These are phyloP conservation scores for Pachyramphus minor DNA, from an alignment of 2,113 vertebrate genomes.

Conservation along the genomic window DNA sequence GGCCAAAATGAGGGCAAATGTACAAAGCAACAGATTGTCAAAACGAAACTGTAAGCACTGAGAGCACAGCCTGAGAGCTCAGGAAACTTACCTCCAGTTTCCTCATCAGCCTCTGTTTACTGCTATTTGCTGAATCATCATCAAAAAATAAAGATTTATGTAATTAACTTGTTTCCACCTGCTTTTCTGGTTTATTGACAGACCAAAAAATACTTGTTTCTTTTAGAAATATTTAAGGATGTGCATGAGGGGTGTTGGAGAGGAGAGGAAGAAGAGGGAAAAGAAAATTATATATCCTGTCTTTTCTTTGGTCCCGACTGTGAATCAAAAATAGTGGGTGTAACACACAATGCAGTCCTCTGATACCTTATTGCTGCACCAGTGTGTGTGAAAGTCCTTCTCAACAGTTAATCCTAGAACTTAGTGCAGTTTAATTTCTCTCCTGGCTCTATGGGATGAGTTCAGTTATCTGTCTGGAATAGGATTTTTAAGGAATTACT, in stretches of 20 bases:
- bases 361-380: background rate
- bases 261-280: background rate
- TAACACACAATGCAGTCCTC: background rate
- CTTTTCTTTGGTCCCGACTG: fast-evolving
- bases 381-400: background rate
- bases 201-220: background rate
- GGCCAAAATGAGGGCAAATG: background rate
- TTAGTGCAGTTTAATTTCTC: background rate
- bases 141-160: background rate
- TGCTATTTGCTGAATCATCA: background rate
- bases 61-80: background rate
- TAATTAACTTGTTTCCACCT: background rate
- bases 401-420: background rate
- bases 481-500: background rate
- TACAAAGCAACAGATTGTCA: background rate
- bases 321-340: background rate
- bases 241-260: background rate
- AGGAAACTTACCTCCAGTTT: background rate
- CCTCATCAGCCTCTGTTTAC: background rate
- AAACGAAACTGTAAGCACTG: background rate
- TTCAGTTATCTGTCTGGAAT: background rate
- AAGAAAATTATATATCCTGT: background rate
- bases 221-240: background rate
- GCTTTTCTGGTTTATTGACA: background rate
- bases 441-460: background rate